Percentiles rank a stretch among this genome's conserved stretches.
phyloP scores from a whole-genome alignment of 2,113 vertebrate species.

The Amia ocellicauda region DNA sequence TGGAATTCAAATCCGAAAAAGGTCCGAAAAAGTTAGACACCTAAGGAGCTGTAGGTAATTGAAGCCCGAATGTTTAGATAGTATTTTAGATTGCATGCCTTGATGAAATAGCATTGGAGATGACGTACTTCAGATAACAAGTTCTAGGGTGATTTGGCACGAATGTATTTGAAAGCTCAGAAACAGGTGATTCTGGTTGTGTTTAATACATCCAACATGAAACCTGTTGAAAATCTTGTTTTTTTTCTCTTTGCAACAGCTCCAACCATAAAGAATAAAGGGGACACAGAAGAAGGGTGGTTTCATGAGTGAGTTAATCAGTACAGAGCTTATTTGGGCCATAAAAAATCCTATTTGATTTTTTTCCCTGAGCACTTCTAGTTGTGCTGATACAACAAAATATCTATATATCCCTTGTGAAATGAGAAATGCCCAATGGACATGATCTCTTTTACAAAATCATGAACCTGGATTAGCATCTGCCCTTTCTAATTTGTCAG shows the following conservation, averaged over 20 bases:
- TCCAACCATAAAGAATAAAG: conserved; percentile 2
- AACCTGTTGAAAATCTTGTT: too few relatives aligned
- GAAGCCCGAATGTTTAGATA: too few relatives aligned
- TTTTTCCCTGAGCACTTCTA: conserved; percentile 4
- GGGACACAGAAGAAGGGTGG: neutral
- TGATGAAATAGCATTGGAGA: too few relatives aligned
- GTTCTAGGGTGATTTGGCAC: too few relatives aligned
- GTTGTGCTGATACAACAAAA: neutral
- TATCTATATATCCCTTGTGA: conserved; percentile 18
- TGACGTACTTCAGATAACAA: too few relatives aligned
- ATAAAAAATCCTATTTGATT: conserved; percentile 29
- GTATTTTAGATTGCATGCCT: too few relatives aligned
- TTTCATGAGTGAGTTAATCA: conserved; percentile 15
- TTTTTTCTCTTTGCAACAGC: conserved; percentile 2
- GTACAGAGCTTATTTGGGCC: conserved; percentile 19
- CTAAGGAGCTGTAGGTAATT: too few relatives aligned
- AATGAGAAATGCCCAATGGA: conserved; percentile 14
- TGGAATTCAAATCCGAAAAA: too few relatives aligned
- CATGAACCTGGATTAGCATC: neutral
- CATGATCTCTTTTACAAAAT: neutral
- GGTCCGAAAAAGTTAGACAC: too few relatives aligned
- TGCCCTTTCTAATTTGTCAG: conserved; percentile 12
- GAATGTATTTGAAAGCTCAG: too few relatives aligned
- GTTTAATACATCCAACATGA: neutral
- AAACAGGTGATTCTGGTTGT: neutral